phyloP scores from a whole-genome alignment of 2,113 vertebrate genomes.

The Saguinus imperator region DNA sequence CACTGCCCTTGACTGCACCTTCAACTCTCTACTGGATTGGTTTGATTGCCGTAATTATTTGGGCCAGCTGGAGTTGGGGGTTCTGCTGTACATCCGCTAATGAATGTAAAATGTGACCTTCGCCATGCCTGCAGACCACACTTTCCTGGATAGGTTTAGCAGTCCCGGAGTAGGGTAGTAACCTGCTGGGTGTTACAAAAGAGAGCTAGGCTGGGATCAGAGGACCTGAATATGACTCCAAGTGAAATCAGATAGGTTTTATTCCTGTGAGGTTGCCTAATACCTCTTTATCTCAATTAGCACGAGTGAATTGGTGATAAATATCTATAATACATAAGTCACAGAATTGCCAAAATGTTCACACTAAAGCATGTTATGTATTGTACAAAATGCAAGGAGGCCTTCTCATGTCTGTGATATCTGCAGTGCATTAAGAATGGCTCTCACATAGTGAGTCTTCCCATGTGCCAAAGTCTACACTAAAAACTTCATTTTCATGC shows the following conservation, averaged over 20 bases:
- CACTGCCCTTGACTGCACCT: accelerated
- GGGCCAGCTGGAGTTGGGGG: accelerated
- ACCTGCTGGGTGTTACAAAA: accelerated
- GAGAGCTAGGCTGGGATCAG: background rate
- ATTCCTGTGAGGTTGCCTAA: background rate
- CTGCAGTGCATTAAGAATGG: background rate
- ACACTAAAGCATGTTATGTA: accelerated
- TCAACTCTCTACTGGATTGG: background rate
- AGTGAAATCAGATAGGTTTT: background rate
- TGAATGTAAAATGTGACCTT: background rate
- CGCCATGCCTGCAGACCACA: background rate
- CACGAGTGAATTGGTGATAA: background rate
- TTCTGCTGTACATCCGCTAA: too few relatives aligned
- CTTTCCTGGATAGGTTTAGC: background rate
- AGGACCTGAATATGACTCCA: background rate
- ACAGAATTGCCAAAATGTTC: too few relatives aligned
- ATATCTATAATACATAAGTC: background rate
- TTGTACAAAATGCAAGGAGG: too few relatives aligned
- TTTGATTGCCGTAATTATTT: background rate
- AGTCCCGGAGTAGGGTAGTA: background rate
- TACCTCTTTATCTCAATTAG: background rate
- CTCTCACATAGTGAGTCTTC: too few relatives aligned
- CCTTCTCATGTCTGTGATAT: accelerated
- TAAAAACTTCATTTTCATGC: background rate
- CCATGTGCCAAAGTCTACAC: background rate